phyloP scores from a whole-genome alignment of 2,888 invertebrate species.

The Patella depressa region DNA sequence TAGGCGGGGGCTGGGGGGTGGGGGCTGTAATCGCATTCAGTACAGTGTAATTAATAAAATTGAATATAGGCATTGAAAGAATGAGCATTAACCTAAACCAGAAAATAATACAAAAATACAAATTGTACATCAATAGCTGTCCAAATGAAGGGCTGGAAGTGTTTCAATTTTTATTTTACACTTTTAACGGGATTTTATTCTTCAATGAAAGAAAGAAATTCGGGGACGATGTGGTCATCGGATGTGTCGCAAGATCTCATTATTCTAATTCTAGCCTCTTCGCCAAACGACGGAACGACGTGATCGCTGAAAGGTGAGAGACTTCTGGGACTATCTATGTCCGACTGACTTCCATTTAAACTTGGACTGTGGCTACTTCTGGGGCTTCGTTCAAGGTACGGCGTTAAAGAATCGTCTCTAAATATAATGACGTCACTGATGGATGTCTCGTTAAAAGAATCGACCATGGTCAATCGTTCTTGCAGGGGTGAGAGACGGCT shows the following conservation, averaged over 20 bases:
- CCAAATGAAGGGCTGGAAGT: too few species aligned
- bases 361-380: neutral
- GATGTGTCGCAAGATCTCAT: neutral
- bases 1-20: too few species aligned
- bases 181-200: neutral
- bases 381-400: neutral
- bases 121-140: too few species aligned
- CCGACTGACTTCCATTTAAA: neutral
- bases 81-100: too few species aligned
- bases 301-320: neutral
- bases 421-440: slow-evolving; percentile 1
- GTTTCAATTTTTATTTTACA: too few species aligned
- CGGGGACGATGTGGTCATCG: neutral
- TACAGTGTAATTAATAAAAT: too few species aligned
- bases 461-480: neutral
- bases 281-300: neutral
- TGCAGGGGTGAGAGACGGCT: neutral
- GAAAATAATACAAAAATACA: too few species aligned
- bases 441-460: neutral
- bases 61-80: too few species aligned
- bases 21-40: too few species aligned
- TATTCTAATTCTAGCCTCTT: neutral
- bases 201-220: neutral
- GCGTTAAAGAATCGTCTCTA: slow-evolving; percentile 1
- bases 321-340: neutral